These are phyloP conservation scores for Cataglyphis livida DNA, from an alignment of 2,888 invertebrate species.

Conservation along the genomic window DNA sequence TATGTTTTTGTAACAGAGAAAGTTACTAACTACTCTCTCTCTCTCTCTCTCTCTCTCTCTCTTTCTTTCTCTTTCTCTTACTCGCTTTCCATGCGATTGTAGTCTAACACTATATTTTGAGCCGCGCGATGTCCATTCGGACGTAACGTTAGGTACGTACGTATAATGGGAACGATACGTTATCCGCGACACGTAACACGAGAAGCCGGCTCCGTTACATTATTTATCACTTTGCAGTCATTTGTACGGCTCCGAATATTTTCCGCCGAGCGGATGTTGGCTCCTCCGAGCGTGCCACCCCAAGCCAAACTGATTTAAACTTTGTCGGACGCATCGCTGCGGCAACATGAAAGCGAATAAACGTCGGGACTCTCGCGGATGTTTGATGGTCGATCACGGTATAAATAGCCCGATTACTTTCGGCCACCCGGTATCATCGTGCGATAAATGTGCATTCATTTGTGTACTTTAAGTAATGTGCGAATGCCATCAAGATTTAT, in stretches of 20 bases:
- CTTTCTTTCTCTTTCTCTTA: neutral
- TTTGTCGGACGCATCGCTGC: slow-evolving; percentile 35
- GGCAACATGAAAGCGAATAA: slow-evolving; percentile 58
- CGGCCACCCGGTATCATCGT: neutral
- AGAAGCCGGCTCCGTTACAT: slow-evolving; percentile 74
- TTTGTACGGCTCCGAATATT: slow-evolving; percentile 72
- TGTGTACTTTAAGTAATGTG: neutral
- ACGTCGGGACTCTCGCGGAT: slow-evolving; percentile 28
- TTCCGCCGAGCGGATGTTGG: slow-evolving; percentile 50
- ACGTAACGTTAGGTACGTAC: slow-evolving; percentile 69
- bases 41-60: too few species aligned
- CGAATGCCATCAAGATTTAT: neutral
- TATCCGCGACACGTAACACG: slow-evolving; percentile 77
- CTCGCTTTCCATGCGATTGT: slow-evolving; percentile 19
- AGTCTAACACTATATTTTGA: slow-evolving; percentile 54
- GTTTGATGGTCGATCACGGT: slow-evolving; percentile 30
- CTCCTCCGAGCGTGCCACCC: slow-evolving; percentile 46
- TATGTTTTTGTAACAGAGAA: neutral
- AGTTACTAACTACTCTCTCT: neutral
- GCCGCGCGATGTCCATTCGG: slow-evolving; percentile 71
- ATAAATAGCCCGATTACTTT: neutral
- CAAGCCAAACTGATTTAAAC: slow-evolving; percentile 51
- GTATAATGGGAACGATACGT: slow-evolving; percentile 78
- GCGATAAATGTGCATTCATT: neutral
- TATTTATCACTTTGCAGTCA: slow-evolving; percentile 77